Evolutionary conservation across 2,797 vertebrate genomes (phyloP), one percentile per base, ranked within the genome.

Genomic region (Sebastes baramenuke): DNA sequence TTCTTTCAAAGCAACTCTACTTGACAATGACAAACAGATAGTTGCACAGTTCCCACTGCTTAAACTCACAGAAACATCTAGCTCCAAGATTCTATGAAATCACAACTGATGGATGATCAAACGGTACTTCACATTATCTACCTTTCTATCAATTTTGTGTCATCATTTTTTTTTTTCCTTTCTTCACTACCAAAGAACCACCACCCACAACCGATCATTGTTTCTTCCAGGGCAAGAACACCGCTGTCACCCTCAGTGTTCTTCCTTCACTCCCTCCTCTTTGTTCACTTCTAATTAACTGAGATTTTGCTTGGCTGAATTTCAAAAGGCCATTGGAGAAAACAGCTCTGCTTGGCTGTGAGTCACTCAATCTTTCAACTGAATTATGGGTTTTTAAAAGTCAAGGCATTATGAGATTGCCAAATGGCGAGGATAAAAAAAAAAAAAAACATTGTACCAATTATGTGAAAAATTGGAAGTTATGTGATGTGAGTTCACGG

Each of bases 261-360:
- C 86, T 55, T 81, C 79, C 67, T 71, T 83, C 90, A 84, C 83
- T 80, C 80, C 81, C 80, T 84, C 73, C 36, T 90, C 88, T 92
- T 91, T 92, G 89, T 91, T 93, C 90, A 89, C 79, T 90, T 90
- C 87, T 94, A 94, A 95, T 94, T 95, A 93, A 90, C 85, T 86
- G 85, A 91, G 88, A 91, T 92, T 95, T 93, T 94, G 90, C 92
- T 92, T 94, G 90, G 91, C 86, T 94, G 88, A 76, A 88, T 93
- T 91, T 93, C 90, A 94, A 94, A 95, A 93, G 93, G 91, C 87
- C 91, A 93, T 77, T 91, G 85, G 87, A 89, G 74, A 87, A 92
- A 90, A 89, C 77, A 87, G 79, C 86, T 78, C 60, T 20, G 68
- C 83, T 83, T 87, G 82, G 83, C 86, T 83, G 74, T 86, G 86